Base-by-base conservation (phyloP, 1,140 invertebrate genomes). In the Saccostrea echinata region DNA sequence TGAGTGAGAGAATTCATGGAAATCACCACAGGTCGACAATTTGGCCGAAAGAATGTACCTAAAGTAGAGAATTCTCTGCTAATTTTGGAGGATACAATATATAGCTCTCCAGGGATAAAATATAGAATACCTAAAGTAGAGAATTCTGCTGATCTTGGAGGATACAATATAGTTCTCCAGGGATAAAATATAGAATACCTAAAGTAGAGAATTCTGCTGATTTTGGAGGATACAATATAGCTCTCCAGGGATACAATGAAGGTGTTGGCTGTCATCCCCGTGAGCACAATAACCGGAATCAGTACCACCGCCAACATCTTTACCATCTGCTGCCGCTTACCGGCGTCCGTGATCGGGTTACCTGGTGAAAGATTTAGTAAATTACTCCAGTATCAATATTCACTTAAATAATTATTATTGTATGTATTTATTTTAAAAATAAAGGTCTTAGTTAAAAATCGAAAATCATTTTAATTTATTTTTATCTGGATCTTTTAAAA, bases 271-370 rank as follows among this genome's bases (percentile, higher is more conserved):
- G 90, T 91, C 76, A 91, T 88, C 0, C 88, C 90, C 0, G 88
- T 87, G 11, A 91, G 61, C 1, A 91, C 88, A 18, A 88, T 57
- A 0, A 91, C 85, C 0, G 91, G 91, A 0, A 91, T 89, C 68
- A 90, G 83, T 3, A 91, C 89, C 4, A 91, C 85, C n/a, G 87
- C 80, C 52, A 91, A 83, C 88, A 91, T 91, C 51, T 91, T 91
- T 8, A 85, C 13, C 84, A 91, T 71, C 53, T 91, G 91, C 4
- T 76, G 84, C 3, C 88, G 55, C 61, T 91, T 91, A 3, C 91
- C 91, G 18, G 85, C 61, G 6, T 85, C 87, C 13, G 89, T 89
- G 27, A 90, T 87, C 8, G 88, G 91, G 64, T 89, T 90, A 16
- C 88, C 91, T 91, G 64, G 18, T 24, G 55, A 12, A 55, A 33